Conservation (phyloP, 1,140 invertebrate species). For the Cotesia chilonis region DNA sequence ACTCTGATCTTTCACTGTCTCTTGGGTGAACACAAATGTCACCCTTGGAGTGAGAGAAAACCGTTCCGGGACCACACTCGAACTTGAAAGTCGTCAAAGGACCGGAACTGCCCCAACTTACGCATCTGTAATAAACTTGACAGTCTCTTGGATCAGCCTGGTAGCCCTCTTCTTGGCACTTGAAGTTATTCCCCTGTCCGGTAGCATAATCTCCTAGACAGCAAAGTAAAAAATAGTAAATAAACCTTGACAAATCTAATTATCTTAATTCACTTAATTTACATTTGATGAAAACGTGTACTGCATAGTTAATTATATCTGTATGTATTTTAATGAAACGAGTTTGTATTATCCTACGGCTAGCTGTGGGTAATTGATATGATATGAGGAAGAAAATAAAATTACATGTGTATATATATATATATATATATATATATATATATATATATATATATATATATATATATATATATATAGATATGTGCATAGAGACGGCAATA, state of each 20-base stretch:
- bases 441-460: background rate
- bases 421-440: background rate
- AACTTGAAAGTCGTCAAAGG: constrained; percentile 68
- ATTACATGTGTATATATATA: background rate
- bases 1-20: constrained; percentile 70
- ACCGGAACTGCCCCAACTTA: constrained; percentile 60
- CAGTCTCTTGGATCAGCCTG: constrained; percentile 69
- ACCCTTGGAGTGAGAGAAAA: constrained; percentile 73
- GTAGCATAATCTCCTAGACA: constrained; percentile 46
- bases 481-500: too few species aligned
- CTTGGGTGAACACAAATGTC: constrained; percentile 74
- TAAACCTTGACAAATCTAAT: background rate
- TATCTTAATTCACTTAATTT: constrained; percentile 4
- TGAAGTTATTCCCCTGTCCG: constrained; percentile 44
- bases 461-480: background rate
- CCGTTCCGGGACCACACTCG: constrained; percentile 75
- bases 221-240: constrained; percentile 5
- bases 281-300: background rate
- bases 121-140: constrained; percentile 69
- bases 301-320: background rate
- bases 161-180: constrained; percentile 70
- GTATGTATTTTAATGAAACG: background rate
- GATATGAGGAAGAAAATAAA: background rate
- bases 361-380: constrained; percentile 22
- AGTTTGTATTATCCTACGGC: constrained; percentile 10